These are phyloP conservation scores for Noctua fimbriata DNA, from an alignment of 2,888 invertebrate genomes.

Conservation along the genomic window DNA sequence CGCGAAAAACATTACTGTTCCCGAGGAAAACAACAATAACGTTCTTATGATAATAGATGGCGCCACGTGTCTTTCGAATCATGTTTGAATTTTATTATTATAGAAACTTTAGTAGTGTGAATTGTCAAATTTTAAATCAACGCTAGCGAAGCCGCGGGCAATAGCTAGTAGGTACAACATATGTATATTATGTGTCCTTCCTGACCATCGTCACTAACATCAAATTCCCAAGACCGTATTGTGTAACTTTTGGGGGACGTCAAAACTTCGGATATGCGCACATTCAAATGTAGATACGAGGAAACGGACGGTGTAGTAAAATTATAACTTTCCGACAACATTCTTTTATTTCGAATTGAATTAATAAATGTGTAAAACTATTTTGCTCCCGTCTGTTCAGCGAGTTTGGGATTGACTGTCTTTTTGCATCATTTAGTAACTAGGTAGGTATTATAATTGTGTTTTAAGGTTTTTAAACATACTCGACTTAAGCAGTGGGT, in stretches of 20 bases:
- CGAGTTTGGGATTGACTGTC: background rate
- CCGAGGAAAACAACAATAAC: too few species aligned
- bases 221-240: slow-evolving; percentile 47
- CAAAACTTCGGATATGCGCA: slow-evolving; percentile 48
- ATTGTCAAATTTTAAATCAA: too few species aligned
- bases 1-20: too few species aligned
- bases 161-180: background rate
- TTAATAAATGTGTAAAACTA: slow-evolving; percentile 13
- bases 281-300: slow-evolving; percentile 55
- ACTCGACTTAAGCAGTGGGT: background rate
- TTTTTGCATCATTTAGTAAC: background rate
- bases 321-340: slow-evolving; percentile 42
- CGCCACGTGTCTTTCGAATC: too few species aligned
- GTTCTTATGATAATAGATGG: too few species aligned
- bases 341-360: slow-evolving; percentile 31
- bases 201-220: slow-evolving; percentile 38
- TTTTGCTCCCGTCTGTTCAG: background rate
- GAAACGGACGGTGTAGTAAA: slow-evolving; percentile 30
- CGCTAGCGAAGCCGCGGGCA: too few species aligned
- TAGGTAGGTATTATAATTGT: background rate
- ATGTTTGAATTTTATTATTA: too few species aligned
- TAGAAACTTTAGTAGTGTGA: too few species aligned
- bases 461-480: background rate
- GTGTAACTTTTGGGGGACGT: slow-evolving; percentile 51
- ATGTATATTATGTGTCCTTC: slow-evolving; percentile 7